Base-by-base conservation (phyloP, 2,888 invertebrate species). In the Ferrisia virgata region DNA sequence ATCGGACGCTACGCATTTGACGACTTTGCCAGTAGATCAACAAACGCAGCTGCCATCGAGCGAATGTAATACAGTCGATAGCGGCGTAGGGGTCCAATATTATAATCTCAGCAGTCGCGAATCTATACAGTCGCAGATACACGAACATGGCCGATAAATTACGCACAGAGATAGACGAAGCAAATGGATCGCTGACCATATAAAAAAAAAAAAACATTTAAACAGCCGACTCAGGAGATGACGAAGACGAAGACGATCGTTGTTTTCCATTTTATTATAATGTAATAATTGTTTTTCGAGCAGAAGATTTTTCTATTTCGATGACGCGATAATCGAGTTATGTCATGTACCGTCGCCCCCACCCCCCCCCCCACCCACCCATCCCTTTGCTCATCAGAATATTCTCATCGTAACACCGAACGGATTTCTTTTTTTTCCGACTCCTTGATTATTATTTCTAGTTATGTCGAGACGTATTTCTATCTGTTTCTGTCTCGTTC, bases 1-100 rank as follows among this genome's bases (percentile, higher is more conserved):
- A 88, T 94, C 94, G 86, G 94, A 94, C 89, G 92, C 92, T 5
- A 94, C 94, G 6, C 94, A 94, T 88, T 91, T 94, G 79, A 94
- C 94, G 58, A 94, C 93, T 87, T 91, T 94, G 86, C 93, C 93
- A n/a, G 93, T 92, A 86, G 91, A 92, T 25, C 84, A 84, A 53
- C 76, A 76, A 85, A 92, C 92, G 86, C 90, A 90, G 85, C 89
- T 84, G 47, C 78, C 84, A 11, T 76, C 76, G 39, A 84, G 84
- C 78, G 43, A 84, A 78, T 78, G 76, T 6, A 84, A 84, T 18
- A 84, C 84, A 8, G 84, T 84, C 53, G 84, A 84, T 22, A 84
- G 84, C 28, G 84, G 78, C 22, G 84, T 76, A 22, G 78, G 84
- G 3, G 84, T 84, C 22, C 84, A 78, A 40, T 84, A 43, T 33